Percentiles rank a stretch among this genome's conserved stretches.
phyloP scores from a whole-genome alignment of 2,797 vertebrate species.

The Gymnothorax reevesii region DNA sequence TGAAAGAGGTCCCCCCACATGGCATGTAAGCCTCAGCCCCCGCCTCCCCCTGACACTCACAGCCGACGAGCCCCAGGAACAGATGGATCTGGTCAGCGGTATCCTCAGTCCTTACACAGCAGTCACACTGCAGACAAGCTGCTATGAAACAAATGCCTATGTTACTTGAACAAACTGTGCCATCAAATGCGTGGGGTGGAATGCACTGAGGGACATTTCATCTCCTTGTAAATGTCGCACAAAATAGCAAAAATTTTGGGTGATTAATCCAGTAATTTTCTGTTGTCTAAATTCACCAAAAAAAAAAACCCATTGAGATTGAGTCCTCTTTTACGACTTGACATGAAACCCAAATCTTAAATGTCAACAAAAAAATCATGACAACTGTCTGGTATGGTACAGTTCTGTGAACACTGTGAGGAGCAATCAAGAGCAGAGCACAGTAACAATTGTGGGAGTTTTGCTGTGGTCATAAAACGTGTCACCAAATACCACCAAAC shows the following conservation, averaged over 20 bases:
- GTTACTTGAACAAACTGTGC: conserved; percentile 26
- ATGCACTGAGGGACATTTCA: background rate
- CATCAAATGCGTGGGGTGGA: background rate
- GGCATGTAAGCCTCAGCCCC: conserved; percentile 10
- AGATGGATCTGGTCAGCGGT: conserved; percentile 48
- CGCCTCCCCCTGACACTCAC: conserved; percentile 13
- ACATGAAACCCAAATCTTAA: background rate
- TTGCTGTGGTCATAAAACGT: background rate
- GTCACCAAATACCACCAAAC: background rate
- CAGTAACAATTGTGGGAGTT: background rate
- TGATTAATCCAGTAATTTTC: background rate
- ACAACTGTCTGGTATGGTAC: background rate
- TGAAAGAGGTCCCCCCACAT: background rate
- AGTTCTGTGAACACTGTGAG: background rate
- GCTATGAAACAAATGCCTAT: conserved; percentile 11
- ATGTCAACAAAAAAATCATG: background rate
- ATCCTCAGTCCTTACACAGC: conserved; percentile 33
- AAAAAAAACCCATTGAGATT: background rate
- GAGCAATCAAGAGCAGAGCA: background rate
- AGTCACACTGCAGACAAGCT: background rate
- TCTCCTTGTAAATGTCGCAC: background rate
- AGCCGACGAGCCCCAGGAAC: conserved; percentile 39
- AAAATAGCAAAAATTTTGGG: too few relatives aligned
- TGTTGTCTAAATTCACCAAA: background rate
- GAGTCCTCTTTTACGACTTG: background rate